Percentiles rank a stretch among this genome's conserved stretches.
These are phyloP conservation scores for Harpalus rufipes DNA, from an alignment of 2,888 invertebrate genomes.

Conservation along the genomic window DNA sequence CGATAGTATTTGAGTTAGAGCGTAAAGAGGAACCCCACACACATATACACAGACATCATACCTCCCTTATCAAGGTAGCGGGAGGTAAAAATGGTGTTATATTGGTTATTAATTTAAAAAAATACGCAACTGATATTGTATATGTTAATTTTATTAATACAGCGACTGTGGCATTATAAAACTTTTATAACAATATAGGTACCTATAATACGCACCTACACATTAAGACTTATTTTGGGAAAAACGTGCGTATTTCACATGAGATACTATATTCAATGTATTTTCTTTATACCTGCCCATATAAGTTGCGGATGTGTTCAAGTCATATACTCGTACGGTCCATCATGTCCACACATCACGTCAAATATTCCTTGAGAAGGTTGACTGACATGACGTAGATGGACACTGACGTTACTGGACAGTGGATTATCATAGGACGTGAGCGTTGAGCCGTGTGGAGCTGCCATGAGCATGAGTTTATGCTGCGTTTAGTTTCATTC, in stretches of 20 bases:
- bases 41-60: too few relatives aligned
- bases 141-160: too few relatives aligned
- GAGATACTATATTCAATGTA: background rate
- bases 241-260: background rate
- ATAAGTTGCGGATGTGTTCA: background rate
- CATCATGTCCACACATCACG: background rate
- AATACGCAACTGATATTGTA: too few relatives aligned
- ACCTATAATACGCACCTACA: too few relatives aligned
- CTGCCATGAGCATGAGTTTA: background rate
- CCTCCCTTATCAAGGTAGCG: too few relatives aligned
- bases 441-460: background rate
- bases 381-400: background rate
- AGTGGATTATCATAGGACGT: background rate
- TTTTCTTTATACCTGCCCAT: background rate
- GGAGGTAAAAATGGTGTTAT: too few relatives aligned
- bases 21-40: too few relatives aligned
- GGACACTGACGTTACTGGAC: background rate
- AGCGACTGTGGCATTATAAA: too few relatives aligned
- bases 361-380: background rate
- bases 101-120: too few relatives aligned
- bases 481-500: background rate
- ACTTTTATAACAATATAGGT: too few relatives aligned
- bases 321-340: background rate
- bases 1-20: too few relatives aligned
- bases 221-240: too few relatives aligned